Conservation (phyloP, 2,888 invertebrate genomes). For the Agrilus mali region DNA sequence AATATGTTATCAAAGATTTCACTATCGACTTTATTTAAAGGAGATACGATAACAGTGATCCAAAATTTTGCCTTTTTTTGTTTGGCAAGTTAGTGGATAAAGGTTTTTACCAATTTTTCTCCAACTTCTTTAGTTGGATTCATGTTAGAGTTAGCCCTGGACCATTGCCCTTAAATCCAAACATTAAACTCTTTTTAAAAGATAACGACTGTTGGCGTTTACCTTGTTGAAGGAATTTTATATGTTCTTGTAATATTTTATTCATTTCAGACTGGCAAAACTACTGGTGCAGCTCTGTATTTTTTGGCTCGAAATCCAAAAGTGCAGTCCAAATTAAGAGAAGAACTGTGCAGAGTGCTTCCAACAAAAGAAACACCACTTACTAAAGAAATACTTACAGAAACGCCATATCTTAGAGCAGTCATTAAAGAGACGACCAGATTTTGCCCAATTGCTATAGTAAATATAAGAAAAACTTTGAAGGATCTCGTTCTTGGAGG, state of each 20-base stretch:
- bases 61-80: too few species aligned
- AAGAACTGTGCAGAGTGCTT: slow-evolving; percentile 27
- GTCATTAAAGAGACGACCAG: slow-evolving; percentile 51
- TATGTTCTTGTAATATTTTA: neutral
- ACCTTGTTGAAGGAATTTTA: neutral
- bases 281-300: slow-evolving; percentile 31
- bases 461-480: slow-evolving; percentile 17
- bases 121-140: too few species aligned
- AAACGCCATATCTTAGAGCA: slow-evolving; percentile 43
- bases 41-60: too few species aligned
- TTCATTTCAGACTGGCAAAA: slow-evolving; percentile 34
- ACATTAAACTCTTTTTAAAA: too few species aligned
- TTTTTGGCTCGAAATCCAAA: slow-evolving; percentile 33
- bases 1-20: too few species aligned
- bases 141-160: too few species aligned
- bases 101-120: too few species aligned
- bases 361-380: slow-evolving; percentile 23
- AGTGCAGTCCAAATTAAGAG: slow-evolving; percentile 30
- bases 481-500: slow-evolving; percentile 28
- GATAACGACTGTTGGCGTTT: too few species aligned
- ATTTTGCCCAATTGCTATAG: slow-evolving; percentile 21
- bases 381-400: slow-evolving; percentile 27
- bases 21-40: too few species aligned
- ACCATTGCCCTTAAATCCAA: too few species aligned
- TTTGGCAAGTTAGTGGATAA: too few species aligned